Evolutionary conservation across 2,888 invertebrate genomes (phyloP).

Genomic region (Ellobium chinense): DNA sequence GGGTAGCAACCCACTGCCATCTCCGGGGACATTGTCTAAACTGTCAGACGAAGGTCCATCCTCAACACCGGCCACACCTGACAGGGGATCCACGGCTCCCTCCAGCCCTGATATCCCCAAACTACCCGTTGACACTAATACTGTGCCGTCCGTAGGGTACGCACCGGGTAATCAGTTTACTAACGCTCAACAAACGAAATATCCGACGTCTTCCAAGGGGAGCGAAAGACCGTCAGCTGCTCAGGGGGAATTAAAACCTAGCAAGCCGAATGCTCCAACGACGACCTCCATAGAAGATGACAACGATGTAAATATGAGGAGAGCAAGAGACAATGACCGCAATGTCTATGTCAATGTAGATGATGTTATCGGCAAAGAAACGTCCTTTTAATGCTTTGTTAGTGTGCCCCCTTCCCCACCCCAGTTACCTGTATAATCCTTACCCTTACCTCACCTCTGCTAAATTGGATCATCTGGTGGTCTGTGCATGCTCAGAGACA

Average conservation of each 20-base stretch:
- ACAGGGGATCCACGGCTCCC: constrained; percentile 12
- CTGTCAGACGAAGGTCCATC: constrained; percentile 32
- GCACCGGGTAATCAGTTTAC: neutral
- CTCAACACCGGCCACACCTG: constrained; percentile 11
- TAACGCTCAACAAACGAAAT: constrained; percentile 10
- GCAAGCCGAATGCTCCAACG: neutral
- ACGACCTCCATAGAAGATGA: constrained; percentile 33
- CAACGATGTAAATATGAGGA: constrained; percentile 35
- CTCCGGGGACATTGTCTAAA: constrained; percentile 26
- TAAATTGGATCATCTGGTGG: no score
- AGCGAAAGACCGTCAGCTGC: neutral
- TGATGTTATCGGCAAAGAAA: constrained; percentile 40
- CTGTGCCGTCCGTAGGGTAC: neutral
- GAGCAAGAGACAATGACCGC: constrained; percentile 62
- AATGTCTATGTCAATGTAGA: constrained; percentile 71
- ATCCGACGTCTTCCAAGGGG: neutral
- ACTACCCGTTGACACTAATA: neutral
- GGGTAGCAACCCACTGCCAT: neutral
- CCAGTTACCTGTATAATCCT: no score
- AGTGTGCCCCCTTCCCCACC: neutral
- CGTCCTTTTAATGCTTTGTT: constrained; percentile 15
- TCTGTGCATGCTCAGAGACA: no score
- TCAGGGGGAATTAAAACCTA: neutral
- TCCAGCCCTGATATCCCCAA: constrained; percentile 13
- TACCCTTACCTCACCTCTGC: no score